phyloP scores from a whole-genome alignment of 2,888 invertebrate genomes.

The Netelia fuscicornis region DNA sequence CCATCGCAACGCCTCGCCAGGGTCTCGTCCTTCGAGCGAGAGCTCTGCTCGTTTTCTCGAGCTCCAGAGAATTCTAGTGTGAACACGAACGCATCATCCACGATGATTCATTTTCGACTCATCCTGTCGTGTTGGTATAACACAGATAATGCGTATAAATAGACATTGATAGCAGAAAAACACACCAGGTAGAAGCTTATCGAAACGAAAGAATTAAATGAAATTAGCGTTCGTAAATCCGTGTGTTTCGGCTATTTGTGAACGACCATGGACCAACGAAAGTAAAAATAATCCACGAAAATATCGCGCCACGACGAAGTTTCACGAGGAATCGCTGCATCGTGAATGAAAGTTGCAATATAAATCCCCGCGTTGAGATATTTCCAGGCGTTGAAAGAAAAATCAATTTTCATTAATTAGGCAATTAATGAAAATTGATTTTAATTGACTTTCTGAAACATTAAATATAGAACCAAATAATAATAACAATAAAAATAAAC shows the following conservation, averaged over 20 bases:
- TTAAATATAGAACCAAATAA: too few relatives aligned
- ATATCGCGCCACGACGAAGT: background rate
- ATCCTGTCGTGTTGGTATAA: slow-evolving; percentile 41
- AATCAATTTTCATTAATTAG: too few relatives aligned
- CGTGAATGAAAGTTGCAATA: background rate
- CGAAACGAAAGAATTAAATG: slow-evolving; percentile 36
- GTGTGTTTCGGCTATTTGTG: slow-evolving; percentile 3
- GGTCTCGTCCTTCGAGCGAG: slow-evolving; percentile 62
- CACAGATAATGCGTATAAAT: slow-evolving; percentile 13
- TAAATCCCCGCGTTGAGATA: too few relatives aligned
- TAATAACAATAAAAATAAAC: too few relatives aligned
- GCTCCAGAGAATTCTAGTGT: slow-evolving; percentile 62
- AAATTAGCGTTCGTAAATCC: slow-evolving; percentile 29
- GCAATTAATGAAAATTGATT: too few relatives aligned
- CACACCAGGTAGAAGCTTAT: slow-evolving; percentile 19
- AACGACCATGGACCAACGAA: slow-evolving; percentile 20
- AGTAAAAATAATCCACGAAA: background rate
- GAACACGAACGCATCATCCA: slow-evolving; percentile 54
- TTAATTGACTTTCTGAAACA: too few relatives aligned
- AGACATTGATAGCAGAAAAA: background rate
- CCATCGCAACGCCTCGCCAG: slow-evolving; percentile 52
- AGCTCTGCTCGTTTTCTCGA: slow-evolving; percentile 17
- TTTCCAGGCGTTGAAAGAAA: too few relatives aligned
- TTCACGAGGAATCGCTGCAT: slow-evolving; percentile 7
- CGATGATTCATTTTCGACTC: slow-evolving; percentile 68